Evolutionary conservation across 2,888 invertebrate genomes (phyloP).

Genomic region (Mesoligia furuncula): DNA sequence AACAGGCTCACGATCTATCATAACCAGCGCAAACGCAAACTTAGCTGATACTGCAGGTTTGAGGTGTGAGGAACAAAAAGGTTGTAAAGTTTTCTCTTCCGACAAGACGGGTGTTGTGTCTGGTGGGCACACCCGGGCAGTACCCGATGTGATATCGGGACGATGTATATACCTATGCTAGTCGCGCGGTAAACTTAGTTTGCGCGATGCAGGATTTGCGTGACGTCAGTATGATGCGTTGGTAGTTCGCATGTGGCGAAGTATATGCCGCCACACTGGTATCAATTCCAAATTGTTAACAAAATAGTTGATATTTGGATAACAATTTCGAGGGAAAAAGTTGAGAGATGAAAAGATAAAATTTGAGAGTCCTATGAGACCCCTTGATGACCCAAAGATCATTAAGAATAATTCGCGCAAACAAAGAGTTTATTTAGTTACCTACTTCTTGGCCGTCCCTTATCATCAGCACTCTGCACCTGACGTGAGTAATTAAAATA

Average conservation of each 20-base stretch:
- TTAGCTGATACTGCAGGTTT: no score
- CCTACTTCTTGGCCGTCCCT: constrained; percentile 20
- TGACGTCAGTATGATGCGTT: neutral
- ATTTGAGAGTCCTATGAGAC: neutral
- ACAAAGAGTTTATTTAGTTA: constrained; percentile 8
- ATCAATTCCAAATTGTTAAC: neutral
- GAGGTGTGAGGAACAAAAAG: no score
- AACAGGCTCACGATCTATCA: no score
- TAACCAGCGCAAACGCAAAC: no score
- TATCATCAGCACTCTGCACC: constrained; percentile 21
- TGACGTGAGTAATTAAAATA: constrained; percentile 38
- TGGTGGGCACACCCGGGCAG: no score
- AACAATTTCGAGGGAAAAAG: neutral
- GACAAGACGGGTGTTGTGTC: no score
- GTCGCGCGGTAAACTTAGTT: neutral
- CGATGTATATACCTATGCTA: neutral
- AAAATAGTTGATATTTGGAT: neutral
- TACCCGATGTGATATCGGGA: no score
- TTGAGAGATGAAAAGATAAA: neutral
- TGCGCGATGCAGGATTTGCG: neutral
- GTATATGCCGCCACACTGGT: neutral
- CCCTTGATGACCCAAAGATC: neutral
- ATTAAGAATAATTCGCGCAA: constrained; percentile 5
- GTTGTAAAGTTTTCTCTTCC: no score
- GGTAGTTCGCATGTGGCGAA: neutral